These are phyloP conservation scores for Pseudomyrmex sp. DNA, from an alignment of 1,140 invertebrate genomes.

Conservation along the genomic window DNA sequence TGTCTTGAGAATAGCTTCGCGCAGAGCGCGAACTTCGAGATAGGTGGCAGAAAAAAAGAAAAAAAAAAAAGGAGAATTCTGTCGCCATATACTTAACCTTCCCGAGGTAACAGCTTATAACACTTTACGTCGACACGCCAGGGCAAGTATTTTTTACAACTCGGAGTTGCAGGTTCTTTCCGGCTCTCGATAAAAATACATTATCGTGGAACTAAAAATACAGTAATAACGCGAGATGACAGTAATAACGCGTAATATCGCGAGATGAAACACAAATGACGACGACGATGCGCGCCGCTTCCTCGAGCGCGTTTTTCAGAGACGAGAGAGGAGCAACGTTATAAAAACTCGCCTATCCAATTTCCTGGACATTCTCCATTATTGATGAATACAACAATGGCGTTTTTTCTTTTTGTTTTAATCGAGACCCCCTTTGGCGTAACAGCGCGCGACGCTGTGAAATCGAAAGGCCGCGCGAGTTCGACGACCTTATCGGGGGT, in stretches of 20 bases:
- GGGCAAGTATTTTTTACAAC: constrained; percentile 14
- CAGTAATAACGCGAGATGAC: neutral
- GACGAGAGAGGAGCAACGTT: neutral
- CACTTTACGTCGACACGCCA: constrained; percentile 3
- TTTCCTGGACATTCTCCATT: constrained; percentile 36
- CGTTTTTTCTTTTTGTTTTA: constrained; percentile 12
- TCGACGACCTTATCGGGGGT: constrained; percentile 28
- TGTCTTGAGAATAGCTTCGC: constrained; percentile 27
- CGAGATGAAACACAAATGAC: neutral
- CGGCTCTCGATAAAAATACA: constrained; percentile 32
- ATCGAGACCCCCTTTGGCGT: neutral
- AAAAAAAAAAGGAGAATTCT: constrained; percentile 12
- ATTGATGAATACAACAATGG: constrained; percentile 6
- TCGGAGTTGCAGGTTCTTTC: constrained; percentile 1
- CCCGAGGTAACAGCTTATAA: constrained; percentile 20
- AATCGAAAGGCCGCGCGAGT: neutral
- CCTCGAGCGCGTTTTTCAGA: neutral
- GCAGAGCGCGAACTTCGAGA: constrained; percentile 3
- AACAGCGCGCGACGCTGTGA: neutral
- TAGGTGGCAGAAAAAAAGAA: neutral
- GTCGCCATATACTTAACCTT: neutral
- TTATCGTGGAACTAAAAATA: neutral
- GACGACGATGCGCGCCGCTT: neutral
- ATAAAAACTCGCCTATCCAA: neutral
- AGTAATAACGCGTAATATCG: neutral